These are phyloP conservation scores for Lucilia cuprina DNA, from an alignment of 1,140 invertebrate genomes.

Conservation along the genomic window DNA sequence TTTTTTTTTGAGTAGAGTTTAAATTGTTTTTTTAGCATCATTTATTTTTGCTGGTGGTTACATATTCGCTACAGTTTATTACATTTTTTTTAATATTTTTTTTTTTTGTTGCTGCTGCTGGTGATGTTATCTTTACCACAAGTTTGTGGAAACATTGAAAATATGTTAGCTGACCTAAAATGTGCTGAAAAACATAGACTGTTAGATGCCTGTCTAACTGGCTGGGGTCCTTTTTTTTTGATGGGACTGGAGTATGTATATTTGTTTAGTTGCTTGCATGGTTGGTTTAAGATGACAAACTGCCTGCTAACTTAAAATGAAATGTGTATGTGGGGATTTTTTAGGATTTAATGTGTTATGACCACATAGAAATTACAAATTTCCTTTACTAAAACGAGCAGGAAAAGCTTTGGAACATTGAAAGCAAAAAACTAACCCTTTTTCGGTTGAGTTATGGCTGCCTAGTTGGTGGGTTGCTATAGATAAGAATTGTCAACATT, in stretches of 20 bases:
- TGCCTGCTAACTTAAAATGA: not conserved
- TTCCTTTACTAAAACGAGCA: not conserved
- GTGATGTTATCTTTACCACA: not conserved
- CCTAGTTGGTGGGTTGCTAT: not conserved
- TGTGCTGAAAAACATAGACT: not conserved
- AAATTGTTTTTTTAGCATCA: not conserved
- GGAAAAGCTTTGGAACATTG: too few relatives aligned
- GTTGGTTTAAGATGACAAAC: not conserved
- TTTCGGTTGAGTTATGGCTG: not conserved
- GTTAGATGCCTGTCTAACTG: not conserved
- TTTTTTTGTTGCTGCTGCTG: not conserved
- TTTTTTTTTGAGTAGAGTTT: not conserved
- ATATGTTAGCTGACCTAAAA: not conserved
- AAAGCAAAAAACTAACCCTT: not conserved
- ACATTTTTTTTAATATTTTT: not conserved
- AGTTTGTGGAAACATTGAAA: not conserved
- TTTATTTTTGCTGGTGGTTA: not conserved
- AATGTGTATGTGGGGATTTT: not conserved
- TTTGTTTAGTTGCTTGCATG: not conserved
- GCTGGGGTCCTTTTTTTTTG: not conserved
- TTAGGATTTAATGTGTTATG: not conserved
- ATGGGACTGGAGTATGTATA: too few relatives aligned
- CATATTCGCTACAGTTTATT: too few relatives aligned
- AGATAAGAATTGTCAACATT: not conserved
- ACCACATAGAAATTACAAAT: not conserved